Evolutionary conservation across 2,797 vertebrate genomes (phyloP).

Genomic region (Malacoraja senta): DNA sequence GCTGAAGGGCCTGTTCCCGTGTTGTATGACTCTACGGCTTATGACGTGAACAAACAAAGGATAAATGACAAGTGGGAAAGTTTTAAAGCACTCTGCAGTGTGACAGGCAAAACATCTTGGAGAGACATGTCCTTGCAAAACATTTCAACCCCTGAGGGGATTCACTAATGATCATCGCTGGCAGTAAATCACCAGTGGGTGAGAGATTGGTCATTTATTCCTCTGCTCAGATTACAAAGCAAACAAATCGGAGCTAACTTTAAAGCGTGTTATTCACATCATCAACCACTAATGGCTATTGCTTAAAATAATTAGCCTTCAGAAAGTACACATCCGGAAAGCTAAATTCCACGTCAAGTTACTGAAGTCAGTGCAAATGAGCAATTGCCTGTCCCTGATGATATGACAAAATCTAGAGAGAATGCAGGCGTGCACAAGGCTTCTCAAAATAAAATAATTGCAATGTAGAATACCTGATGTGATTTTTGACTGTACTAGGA

Average conservation of each 20-base stretch:
- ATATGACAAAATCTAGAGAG: not conserved
- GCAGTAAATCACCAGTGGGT: not conserved
- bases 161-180: not conserved
- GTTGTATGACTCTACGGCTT: not conserved
- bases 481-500: not conserved
- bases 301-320: not conserved
- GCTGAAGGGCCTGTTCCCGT: not conserved
- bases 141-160: constrained; percentile 7
- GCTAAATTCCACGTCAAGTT: not conserved
- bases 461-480: no score
- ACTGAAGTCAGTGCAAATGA: constrained; percentile 10
- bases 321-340: not conserved
- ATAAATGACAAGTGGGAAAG: not conserved
- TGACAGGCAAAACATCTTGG: not conserved
- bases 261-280: constrained; percentile 6
- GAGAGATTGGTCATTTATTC: not conserved
- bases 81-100: not conserved
- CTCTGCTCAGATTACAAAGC: not conserved
- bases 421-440: not conserved
- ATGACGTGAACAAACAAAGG: not conserved
- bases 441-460: not conserved
- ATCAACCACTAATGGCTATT: not conserved
- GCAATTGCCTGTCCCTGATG: not conserved
- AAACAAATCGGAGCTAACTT: not conserved
- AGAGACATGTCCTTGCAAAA: constrained; percentile 17